Percentiles rank a stretch among this genome's conserved stretches.
Evolutionary conservation across 2,797 vertebrate genomes (phyloP).

Genomic region (Microctenopoma lineatum): DNA sequence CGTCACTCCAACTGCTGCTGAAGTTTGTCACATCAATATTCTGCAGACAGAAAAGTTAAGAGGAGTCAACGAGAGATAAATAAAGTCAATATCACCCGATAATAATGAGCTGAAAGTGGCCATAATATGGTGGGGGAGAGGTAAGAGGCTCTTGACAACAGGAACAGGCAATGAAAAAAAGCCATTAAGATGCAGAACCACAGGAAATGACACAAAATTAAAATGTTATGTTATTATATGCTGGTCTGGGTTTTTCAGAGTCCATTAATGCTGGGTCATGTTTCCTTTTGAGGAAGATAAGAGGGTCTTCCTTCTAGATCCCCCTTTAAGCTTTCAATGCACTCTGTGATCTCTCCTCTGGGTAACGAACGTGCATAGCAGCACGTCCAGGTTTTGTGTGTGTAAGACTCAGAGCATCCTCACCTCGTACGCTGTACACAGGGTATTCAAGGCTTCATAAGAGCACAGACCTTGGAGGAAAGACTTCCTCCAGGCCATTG

Average conservation of each 20-base stretch:
- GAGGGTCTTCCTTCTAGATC: slow-evolving; percentile 31
- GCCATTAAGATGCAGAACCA: slow-evolving; percentile 39
- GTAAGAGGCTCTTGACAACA: slow-evolving; percentile 29
- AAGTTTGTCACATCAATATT: slow-evolving; percentile 94
- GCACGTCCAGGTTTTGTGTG: slow-evolving; percentile 61
- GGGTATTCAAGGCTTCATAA: slow-evolving; percentile 48
- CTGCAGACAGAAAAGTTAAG: slow-evolving; percentile 47
- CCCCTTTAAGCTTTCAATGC: slow-evolving; percentile 12
- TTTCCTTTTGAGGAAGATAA: slow-evolving; percentile 29
- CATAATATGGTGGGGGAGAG: slow-evolving; percentile 1
- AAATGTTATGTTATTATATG: slow-evolving; percentile 24
- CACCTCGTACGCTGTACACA: slow-evolving; percentile 29
- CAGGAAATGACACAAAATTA: slow-evolving; percentile 46
- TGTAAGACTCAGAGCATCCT: slow-evolving; percentile 33
- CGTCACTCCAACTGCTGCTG: slow-evolving; percentile 95
- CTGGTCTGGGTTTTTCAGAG: slow-evolving; percentile 11
- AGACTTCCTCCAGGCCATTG: slow-evolving; percentile 70
- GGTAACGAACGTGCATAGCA: slow-evolving; percentile 52
- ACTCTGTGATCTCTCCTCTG: slow-evolving; percentile 43
- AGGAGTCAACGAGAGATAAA: background rate
- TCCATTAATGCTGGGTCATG: slow-evolving; percentile 34
- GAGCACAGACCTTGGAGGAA: slow-evolving; percentile 44
- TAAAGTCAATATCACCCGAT: slow-evolving; percentile 26
- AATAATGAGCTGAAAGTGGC: slow-evolving; percentile 33
- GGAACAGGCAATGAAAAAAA: slow-evolving; percentile 20